phyloP scores from a whole-genome alignment of 2,888 invertebrate genomes.

The Drosophila buzzatii region DNA sequence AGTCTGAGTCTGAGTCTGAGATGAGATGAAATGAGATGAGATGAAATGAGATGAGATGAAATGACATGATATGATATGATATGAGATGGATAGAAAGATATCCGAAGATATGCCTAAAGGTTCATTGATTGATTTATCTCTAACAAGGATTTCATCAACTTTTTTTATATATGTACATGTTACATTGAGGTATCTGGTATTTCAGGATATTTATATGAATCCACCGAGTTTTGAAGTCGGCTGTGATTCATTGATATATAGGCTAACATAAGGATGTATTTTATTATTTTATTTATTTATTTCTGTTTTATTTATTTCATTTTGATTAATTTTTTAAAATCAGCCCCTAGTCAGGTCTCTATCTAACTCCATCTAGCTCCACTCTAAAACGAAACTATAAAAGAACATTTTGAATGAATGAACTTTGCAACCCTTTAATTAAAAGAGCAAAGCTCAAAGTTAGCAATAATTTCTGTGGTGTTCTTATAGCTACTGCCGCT shows the following conservation, averaged over 20 bases:
- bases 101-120: no score
- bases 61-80: not conserved
- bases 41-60: not conserved
- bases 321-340: no score
- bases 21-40: no score
- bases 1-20: no score
- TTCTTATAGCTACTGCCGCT: not conserved
- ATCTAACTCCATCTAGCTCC: not conserved
- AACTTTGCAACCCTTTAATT: not conserved
- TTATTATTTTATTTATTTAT: no score
- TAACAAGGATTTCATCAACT: not conserved
- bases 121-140: not conserved
- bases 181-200: not conserved
- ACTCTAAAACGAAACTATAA: not conserved
- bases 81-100: not conserved
- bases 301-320: no score
- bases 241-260: no score
- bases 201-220: no score
- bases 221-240: no score
- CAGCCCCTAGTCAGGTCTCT: not conserved
- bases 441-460: not conserved
- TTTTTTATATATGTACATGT: not conserved
- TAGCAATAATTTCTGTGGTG: not conserved
- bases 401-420: not conserved
- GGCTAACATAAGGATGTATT: no score